A percentile compares a stretch with the other conserved stretches of the same genome.
phyloP scores from a whole-genome alignment of 2,888 invertebrate genomes.

The Drosophila parthenogenetica region DNA sequence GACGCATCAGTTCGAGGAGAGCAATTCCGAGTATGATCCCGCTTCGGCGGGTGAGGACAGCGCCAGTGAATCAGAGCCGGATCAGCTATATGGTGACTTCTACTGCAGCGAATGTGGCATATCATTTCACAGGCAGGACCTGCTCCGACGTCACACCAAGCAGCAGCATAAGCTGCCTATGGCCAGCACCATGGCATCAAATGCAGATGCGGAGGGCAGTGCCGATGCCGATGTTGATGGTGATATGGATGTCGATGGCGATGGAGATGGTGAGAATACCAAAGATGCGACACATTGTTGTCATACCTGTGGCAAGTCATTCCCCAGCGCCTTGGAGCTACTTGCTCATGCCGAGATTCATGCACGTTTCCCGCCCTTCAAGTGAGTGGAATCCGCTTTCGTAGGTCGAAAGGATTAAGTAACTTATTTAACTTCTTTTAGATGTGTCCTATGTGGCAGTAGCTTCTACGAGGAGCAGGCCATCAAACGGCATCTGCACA shows the following conservation, averaged over 20 bases:
- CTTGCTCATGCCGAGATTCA: conserved; percentile 92
- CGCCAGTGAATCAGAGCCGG: conserved; percentile 86
- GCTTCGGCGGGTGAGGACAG: conserved; percentile 84
- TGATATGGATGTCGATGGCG: conserved; percentile 20
- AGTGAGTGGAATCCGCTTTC: conserved; percentile 66
- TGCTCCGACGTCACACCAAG: conserved; percentile 89
- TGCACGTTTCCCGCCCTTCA: conserved; percentile 87
- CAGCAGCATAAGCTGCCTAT: conserved; percentile 80
- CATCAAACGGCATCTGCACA: conserved; percentile 88
- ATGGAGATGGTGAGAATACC: conserved; percentile 65
- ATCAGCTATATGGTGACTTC: conserved; percentile 87
- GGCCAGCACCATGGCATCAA: neutral
- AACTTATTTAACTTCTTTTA: conserved; percentile 34
- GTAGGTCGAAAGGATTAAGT: no score
- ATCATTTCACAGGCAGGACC: conserved; percentile 91
- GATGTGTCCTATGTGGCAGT: conserved; percentile 89
- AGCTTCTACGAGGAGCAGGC: conserved; percentile 88
- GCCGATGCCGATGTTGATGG: conserved; percentile 20
- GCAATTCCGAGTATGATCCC: conserved; percentile 85
- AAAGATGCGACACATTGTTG: conserved; percentile 87
- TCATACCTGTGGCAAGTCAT: conserved; percentile 92
- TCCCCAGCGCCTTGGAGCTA: conserved; percentile 90
- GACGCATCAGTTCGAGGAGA: conserved; percentile 87
- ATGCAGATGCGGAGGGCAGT: conserved; percentile 17
- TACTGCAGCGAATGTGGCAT: conserved; percentile 91